Base-by-base conservation (phyloP, 2,113 vertebrate genomes). In the Aphyosemion australe region DNA sequence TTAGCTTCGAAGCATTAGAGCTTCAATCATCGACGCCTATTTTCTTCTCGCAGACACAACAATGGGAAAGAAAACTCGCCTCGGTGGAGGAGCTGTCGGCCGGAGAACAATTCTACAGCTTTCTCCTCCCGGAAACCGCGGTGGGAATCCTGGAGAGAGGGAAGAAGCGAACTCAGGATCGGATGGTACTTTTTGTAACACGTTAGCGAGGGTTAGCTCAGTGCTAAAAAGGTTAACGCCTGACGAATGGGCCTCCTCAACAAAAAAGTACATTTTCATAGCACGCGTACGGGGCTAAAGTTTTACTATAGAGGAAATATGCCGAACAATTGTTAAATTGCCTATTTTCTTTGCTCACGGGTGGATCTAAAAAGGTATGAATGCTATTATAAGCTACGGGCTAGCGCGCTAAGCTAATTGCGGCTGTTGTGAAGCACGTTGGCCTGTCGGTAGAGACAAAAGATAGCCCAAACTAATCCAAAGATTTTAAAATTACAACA, bases 91-190 rank as follows among this genome's bases (percentile, higher is more conserved):
- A 12, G 87, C 93, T 8, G 93, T 82, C 5, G 88, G 95, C 45
- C 94, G 97, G 8, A 93, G 96, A 84, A 96, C 97, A 1, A 97
- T 97, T 55, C 78, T 98, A 4, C 96, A 95, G 83, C 95, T 98
- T 1, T 97, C 96, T 1, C 95, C 95, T 0, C 93, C 95, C 0
- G 95, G 93, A 6, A 91, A 89, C 8, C 94, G 80, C 13, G 71
- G 84, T 13, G 90, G 86, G 2, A 75, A 78, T 12, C 32, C 70
- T 11, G 82, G 78, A 14, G 84, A 83, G 39, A 89, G 94, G 10
- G 93, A 95, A 11, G 95, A 95, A 14, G 87, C 85, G 21, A 88
- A 82, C 1, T 94, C 94, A 4, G 94, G 92, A 21, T 90, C 93
- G 0, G 95, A 95, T 67, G 92, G 92, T 88, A 78, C 5, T 62